Conservation (phyloP, 2,113 vertebrate species). For the Oreamnos americanus region DNA sequence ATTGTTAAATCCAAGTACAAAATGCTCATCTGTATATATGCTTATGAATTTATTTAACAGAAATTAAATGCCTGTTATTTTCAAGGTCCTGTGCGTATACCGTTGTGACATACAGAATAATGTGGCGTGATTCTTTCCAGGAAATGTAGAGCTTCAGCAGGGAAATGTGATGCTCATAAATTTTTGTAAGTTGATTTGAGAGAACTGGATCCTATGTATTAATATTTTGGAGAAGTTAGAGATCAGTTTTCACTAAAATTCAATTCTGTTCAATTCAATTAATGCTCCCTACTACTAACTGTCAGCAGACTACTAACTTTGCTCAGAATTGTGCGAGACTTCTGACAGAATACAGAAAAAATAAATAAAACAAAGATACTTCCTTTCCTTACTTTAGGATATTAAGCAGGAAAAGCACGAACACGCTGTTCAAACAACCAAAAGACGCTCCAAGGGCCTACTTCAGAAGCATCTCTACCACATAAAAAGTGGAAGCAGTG, state of each 20-base stretch:
- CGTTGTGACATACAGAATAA: not conserved
- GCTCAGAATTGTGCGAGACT: not conserved
- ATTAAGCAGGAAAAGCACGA: not conserved
- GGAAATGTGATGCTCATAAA: not conserved
- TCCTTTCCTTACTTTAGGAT: not conserved
- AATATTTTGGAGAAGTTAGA: not conserved
- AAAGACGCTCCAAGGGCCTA: not conserved
- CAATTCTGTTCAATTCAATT: not conserved
- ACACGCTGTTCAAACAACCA: not conserved
- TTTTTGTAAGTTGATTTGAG: not conserved
- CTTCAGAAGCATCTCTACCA: not conserved
- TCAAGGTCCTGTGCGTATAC: not conserved
- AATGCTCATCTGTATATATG: not conserved
- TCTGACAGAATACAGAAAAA: not conserved
- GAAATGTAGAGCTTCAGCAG: not conserved
- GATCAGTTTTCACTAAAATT: constrained; percentile 4
- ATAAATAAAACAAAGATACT: not conserved
- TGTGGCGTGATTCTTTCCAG: not conserved
- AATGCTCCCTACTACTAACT: not conserved
- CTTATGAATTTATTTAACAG: not conserved
- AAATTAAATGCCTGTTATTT: not conserved
- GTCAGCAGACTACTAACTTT: not conserved
- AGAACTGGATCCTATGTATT: not conserved
- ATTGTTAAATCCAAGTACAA: not conserved
- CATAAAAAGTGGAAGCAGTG: not conserved